Conservation (phyloP, 2,888 invertebrate genomes). For the Notocelia uddmanniana region DNA sequence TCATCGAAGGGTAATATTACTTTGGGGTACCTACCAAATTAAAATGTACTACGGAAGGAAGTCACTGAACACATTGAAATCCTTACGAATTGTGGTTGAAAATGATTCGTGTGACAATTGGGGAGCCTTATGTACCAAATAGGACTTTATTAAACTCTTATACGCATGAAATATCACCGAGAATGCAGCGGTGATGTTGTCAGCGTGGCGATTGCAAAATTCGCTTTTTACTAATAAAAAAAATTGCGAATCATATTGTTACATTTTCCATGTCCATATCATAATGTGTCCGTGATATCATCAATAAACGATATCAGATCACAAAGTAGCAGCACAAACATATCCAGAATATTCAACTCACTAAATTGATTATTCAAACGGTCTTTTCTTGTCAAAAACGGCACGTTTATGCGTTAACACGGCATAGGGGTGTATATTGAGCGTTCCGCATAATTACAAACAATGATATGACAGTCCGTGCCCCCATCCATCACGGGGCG, state of each 20-base stretch:
- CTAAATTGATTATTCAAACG: conserved; percentile 21
- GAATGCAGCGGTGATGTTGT: background rate
- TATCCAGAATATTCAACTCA: background rate
- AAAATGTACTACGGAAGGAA: background rate
- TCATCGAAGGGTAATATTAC: background rate
- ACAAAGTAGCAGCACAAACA: no score
- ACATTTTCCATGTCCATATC: no score
- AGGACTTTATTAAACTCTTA: background rate
- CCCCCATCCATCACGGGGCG: conserved; percentile 53
- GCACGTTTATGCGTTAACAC: conserved; percentile 41
- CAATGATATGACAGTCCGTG: conserved; percentile 54
- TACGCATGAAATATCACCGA: background rate
- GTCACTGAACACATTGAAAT: background rate
- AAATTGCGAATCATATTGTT: no score
- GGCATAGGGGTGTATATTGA: conserved; percentile 38
- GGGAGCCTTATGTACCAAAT: background rate
- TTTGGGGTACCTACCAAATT: background rate
- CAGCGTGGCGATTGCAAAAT: no score
- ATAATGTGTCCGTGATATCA: no score
- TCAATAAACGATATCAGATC: no score
- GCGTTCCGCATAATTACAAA: conserved; percentile 52
- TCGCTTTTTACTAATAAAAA: no score
- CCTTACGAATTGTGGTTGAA: background rate
- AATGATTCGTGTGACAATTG: background rate
- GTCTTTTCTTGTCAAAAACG: conserved; percentile 38